Conservation (phyloP, 2,113 vertebrate species). For the Epinephelus fuscoguttatus region DNA sequence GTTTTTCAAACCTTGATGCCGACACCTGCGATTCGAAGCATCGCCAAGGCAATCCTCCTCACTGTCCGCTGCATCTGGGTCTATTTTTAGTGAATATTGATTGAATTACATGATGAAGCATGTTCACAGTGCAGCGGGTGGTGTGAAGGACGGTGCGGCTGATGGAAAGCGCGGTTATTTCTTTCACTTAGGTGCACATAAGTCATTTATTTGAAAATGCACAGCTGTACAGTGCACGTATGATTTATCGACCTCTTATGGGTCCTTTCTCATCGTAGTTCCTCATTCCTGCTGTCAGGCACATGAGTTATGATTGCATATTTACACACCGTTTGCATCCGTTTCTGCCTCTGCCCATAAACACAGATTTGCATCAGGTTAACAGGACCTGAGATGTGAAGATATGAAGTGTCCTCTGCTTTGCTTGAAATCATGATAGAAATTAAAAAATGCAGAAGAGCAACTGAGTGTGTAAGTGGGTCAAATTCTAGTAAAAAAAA, state of each 20-base stretch:
- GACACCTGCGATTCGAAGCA: conserved; percentile 23
- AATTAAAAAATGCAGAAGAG: conserved; percentile 14
- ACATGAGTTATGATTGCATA: conserved; percentile 8
- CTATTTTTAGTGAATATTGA: conserved; percentile 55
- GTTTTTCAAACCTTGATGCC: conserved; percentile 22
- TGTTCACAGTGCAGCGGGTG: conserved; percentile 20
- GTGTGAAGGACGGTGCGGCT: conserved; percentile 33
- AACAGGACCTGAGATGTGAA: background rate
- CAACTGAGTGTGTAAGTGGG: conserved; percentile 32
- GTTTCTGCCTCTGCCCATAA: conserved; percentile 3
- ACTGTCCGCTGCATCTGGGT: background rate
- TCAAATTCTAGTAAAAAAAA: conserved; percentile 8
- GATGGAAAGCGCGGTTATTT: conserved; percentile 20
- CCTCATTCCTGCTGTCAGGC: conserved; percentile 23
- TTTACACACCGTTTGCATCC: conserved; percentile 25
- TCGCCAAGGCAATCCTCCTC: background rate
- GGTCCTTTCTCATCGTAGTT: conserved; percentile 6
- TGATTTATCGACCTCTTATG: conserved; percentile 38
- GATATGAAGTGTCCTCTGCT: background rate
- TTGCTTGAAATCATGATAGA: background rate
- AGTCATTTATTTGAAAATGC: conserved; percentile 34
- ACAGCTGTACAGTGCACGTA: conserved; percentile 22
- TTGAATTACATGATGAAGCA: conserved; percentile 51
- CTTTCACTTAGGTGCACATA: conserved; percentile 18
- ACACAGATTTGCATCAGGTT: conserved; percentile 27